Evolutionary conservation across 1,140 invertebrate genomes (phyloP).

Genomic region (Argopecten irradians): DNA sequence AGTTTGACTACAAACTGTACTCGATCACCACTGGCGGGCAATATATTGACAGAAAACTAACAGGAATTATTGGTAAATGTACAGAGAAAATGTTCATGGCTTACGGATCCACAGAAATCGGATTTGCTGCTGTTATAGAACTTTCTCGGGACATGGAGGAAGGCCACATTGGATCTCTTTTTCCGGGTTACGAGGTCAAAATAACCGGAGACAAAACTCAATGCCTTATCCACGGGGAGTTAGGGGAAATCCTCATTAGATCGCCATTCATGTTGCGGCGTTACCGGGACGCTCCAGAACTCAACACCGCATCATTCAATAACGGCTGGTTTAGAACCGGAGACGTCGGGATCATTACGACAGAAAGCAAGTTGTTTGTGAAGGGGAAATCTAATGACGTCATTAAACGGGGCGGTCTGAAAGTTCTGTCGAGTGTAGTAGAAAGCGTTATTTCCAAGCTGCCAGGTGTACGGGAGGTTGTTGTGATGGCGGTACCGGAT

Average conservation of each 20-base stretch:
- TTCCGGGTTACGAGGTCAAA: too few relatives aligned
- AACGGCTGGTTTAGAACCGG: conserved; percentile 33
- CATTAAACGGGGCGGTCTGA: conserved; percentile 20
- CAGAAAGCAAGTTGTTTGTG: background rate
- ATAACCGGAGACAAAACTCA: too few relatives aligned
- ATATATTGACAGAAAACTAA: background rate
- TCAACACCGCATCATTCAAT: background rate
- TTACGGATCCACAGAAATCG: too few relatives aligned
- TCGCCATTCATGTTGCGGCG: background rate
- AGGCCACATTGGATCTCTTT: too few relatives aligned
- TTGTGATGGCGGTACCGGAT: conserved; percentile 33
- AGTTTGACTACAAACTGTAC: background rate
- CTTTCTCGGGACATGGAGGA: too few relatives aligned
- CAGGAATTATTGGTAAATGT: background rate
- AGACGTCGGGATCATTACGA: background rate
- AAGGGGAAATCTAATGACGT: conserved; percentile 33
- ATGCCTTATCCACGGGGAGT: too few relatives aligned
- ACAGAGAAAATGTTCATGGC: background rate
- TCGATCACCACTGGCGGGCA: background rate
- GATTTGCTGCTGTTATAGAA: too few relatives aligned
- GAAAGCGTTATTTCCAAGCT: conserved; percentile 16
- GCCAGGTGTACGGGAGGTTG: background rate
- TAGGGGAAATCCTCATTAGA: too few relatives aligned
- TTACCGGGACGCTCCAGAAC: background rate
- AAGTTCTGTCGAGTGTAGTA: background rate